phyloP scores from a whole-genome alignment of 2,888 invertebrate genomes.

The Pteria penguin region DNA sequence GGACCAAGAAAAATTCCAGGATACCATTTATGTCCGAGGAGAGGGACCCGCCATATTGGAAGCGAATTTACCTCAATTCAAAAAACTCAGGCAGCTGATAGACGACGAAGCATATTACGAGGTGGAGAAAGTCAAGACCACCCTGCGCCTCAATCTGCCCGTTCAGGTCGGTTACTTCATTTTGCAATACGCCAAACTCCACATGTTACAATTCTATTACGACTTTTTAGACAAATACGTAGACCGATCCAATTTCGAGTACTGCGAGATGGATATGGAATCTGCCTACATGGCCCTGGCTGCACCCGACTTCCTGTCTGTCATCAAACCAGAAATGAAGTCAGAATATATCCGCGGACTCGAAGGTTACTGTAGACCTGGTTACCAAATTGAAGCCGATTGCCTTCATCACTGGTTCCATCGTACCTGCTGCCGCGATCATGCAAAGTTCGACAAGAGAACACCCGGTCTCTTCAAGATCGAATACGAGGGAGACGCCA shows the following conservation, averaged over 20 bases:
- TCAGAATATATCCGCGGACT: constrained; percentile 5
- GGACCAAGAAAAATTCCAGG: constrained; percentile 47
- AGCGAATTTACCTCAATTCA: constrained; percentile 43
- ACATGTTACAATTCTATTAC: too few species aligned
- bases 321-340: too few species aligned
- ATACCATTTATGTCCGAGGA: too few species aligned
- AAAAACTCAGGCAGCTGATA: constrained; percentile 39
- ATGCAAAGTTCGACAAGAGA: too few species aligned
- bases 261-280: too few species aligned
- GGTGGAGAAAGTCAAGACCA: constrained; percentile 46
- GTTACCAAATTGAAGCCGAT: constrained; percentile 28
- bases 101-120: constrained; percentile 29
- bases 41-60: constrained; percentile 32
- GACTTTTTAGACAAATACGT: too few species aligned
- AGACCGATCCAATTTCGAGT: too few species aligned
- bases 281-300: too few species aligned
- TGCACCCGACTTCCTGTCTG: too few species aligned
- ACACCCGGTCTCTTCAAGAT: too few species aligned
- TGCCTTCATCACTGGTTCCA: constrained; percentile 39
- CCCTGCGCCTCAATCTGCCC: constrained; percentile 48
- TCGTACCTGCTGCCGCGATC: constrained; percentile 30
- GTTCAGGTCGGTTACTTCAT: constrained; percentile 55
- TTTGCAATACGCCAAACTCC: constrained; percentile 56
- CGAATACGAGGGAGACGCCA: too few species aligned
- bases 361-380: constrained; percentile 24